Evolutionary conservation across 2,113 vertebrate genomes (phyloP).

Genomic region (Stigmatopora argus): DNA sequence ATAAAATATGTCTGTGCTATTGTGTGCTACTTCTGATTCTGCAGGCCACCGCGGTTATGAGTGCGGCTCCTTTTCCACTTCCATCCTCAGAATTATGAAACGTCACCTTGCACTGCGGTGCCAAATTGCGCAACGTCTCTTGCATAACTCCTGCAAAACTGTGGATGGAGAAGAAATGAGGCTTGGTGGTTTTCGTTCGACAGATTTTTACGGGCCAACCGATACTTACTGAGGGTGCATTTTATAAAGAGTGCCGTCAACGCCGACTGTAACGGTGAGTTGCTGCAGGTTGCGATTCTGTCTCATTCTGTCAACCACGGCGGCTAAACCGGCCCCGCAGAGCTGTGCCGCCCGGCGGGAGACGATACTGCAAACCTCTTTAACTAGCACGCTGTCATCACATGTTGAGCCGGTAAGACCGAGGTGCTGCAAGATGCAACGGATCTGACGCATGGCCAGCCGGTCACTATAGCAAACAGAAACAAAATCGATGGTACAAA

Average conservation of each 20-base stretch:
- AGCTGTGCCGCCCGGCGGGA: constrained; percentile 84
- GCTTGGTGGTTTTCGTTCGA: neutral
- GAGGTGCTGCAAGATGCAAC: constrained; percentile 87
- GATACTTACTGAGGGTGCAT: constrained; percentile 88
- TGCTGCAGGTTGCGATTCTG: constrained; percentile 83
- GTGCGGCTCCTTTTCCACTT: constrained; percentile 92
- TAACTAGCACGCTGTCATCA: constrained; percentile 93
- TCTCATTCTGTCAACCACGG: constrained; percentile 89
- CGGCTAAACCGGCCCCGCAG: constrained; percentile 86
- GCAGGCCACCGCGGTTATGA: constrained; percentile 92
- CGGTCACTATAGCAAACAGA: constrained; percentile 73
- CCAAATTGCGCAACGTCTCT: constrained; percentile 79
- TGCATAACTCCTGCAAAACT: constrained; percentile 88
- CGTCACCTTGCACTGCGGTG: constrained; percentile 84
- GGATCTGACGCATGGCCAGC: constrained; percentile 89
- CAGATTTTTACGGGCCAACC: neutral
- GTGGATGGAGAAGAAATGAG: neutral
- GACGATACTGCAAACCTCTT: constrained; percentile 89
- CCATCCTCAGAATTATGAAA: constrained; percentile 92
- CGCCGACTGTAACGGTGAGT: constrained; percentile 84
- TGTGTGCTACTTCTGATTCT: constrained; percentile 71
- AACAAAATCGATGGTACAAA: neutral
- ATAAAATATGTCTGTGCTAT: neutral
- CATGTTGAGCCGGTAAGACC: constrained; percentile 87
- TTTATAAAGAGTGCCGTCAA: constrained; percentile 95